phyloP scores from a whole-genome alignment of 2,888 invertebrate genomes.

The Sceliomorpha sp. region DNA sequence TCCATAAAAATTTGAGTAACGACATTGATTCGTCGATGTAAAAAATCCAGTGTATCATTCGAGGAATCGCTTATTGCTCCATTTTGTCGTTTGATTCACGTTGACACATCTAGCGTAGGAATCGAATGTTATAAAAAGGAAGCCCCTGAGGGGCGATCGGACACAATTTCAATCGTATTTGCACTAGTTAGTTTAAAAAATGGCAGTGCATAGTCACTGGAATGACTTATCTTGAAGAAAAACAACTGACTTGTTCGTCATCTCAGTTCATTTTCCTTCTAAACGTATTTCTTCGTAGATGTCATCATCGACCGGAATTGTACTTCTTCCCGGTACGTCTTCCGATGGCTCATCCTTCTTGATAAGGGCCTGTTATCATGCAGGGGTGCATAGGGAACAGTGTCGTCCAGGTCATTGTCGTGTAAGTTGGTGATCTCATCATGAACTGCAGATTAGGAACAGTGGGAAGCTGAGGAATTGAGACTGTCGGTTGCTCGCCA shows the following conservation, averaged over 20 bases:
- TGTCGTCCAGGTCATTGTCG: constrained; percentile 92
- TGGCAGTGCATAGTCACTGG: constrained; percentile 64
- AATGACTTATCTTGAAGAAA: not conserved
- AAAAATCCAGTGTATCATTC: not conserved
- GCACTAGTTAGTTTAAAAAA: constrained; percentile 64
- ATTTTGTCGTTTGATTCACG: not conserved
- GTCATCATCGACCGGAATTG: not conserved
- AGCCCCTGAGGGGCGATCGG: not conserved
- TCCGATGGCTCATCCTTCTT: constrained; percentile 83
- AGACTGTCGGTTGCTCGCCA: not conserved
- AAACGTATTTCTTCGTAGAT: not conserved
- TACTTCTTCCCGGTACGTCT: constrained; percentile 57
- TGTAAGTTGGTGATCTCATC: constrained; percentile 85
- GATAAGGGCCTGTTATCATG: constrained; percentile 92
- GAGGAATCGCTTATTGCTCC: constrained; percentile 8
- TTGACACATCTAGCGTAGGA: not conserved
- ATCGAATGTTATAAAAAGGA: not conserved
- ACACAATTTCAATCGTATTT: constrained; percentile 8
- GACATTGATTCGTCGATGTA: not conserved
- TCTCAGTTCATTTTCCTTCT: no score
- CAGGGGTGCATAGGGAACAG: constrained; percentile 93
- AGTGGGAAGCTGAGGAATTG: constrained; percentile 62
- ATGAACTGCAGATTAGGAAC: constrained; percentile 76
- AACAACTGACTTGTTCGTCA: no score
- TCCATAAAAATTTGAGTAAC: constrained; percentile 4